Evolutionary conservation across 2,797 vertebrate genomes (phyloP), one percentile per base, ranked within the genome.

Genomic region (Myotis daubentonii): DNA sequence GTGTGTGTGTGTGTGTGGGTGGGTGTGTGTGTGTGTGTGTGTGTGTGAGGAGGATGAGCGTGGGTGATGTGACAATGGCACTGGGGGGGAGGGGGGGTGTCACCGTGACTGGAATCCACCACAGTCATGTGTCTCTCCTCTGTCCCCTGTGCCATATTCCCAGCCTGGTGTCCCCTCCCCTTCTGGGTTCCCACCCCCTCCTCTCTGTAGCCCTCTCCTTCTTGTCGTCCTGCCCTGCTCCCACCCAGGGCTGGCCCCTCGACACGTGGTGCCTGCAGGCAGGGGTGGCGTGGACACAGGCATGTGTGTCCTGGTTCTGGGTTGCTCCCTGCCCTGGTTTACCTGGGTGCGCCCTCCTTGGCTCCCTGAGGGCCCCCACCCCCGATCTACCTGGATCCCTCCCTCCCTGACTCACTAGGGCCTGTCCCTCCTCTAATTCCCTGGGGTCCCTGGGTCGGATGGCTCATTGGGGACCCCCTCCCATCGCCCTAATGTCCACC

Each of bases 401-500:
- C 9, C 15, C 41, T 87, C 3, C n/a, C n/a, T 41, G 36, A 28
- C 13, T 74, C 6, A 75, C 72, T 9, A 47, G 15, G 71, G 25
- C 16, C n/a, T 20, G 33, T 36, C 62, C n/a, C 30, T 72, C 41
- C 15, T 74, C 71, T 47, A 74, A 44, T 25, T 74, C 41, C 36
- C 66, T 49, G 55, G 19, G 47, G 1, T 28, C 20, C 23, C 19
- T 13, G 6, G 9, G 2, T 36, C 19, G 20, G 6, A 11, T 47
- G 41, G 19, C 38, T 41, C 4, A 38, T 15, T 80, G 16, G 7
- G 11, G 12, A 17, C 23, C 95, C 95, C 65, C 85, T 75, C 36
- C 55, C 91, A 38, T 91, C 84, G 60, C 84, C 93, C 19, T 82
- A 90, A 30, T n/a, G 20, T 16, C 12, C 33, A 53, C 60, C 60